Evolutionary conservation across 2,888 invertebrate species (phyloP), one percentile per base, ranked within the genome.

Genomic region (Temnothorax unifasciatus): DNA sequence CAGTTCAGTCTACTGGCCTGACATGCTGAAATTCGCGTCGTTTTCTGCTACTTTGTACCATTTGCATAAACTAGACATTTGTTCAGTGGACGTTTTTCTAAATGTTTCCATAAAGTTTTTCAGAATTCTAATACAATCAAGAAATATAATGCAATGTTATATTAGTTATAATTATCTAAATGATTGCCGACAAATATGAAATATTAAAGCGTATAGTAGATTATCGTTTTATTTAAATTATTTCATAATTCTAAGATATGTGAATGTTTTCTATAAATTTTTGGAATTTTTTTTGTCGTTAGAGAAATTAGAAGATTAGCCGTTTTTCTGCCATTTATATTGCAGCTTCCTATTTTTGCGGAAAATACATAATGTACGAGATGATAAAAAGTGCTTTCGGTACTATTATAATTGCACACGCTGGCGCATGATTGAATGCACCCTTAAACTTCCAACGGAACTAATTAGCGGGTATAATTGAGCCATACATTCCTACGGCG

Each of bases 1-100:
- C 83, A 88, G 83, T 90, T 88, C 88, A 85, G 85, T 87, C 86
- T 85, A 81, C 85, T 82, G 44, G 73, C 61, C 85, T 86, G 82
- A 83, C 84, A 77, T 79, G 74, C 64, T 47, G 76, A 83, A 85
- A 66, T 77, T 71, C 81, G 61, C 63, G 25, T 82, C 83, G 77
- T 83, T 83, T 79, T 81, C 18, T 47, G 9, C 15, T 52, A 50
- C 34, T 21, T 64, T 34, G 21, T 64, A 50, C 21, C 29, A 21
- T 34, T 69, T 77, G 25, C 21, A 4, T 38, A 47, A 79, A 71
- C 13, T 25, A 25, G 38, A 41, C 21, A 47, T 69, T 57, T 59
- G 18, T 79, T 34, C 6, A 71, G 38, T 59, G 5, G 13, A 44
- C 21, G 9, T 41, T 41, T 25, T 41, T 34, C n/a, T 18, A 25